Conservation (phyloP, 92 coral and sea anemone species). For the Parazoanthus atlanticus region DNA sequence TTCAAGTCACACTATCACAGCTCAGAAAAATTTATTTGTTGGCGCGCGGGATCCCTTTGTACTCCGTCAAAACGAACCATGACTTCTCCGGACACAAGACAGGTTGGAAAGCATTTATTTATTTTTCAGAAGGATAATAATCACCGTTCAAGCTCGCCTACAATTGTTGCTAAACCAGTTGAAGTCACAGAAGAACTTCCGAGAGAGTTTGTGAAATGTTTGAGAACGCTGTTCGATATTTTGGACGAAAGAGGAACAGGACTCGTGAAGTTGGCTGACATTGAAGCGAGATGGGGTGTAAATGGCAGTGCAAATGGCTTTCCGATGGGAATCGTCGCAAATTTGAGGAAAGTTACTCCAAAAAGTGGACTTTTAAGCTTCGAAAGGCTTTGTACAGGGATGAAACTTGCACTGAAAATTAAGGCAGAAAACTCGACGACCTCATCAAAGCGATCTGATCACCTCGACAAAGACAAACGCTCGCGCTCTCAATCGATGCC, state of each 20-base stretch:
- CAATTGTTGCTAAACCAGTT: constrained; percentile 38
- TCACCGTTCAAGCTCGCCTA: constrained; percentile 24
- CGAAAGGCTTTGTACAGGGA: constrained; percentile 84
- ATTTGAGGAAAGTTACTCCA: constrained; percentile 77
- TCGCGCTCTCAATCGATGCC: constrained; percentile 70
- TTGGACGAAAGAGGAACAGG: constrained; percentile 84
- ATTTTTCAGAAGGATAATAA: constrained; percentile 61
- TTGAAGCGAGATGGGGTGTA: constrained; percentile 80
- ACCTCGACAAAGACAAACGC: constrained; percentile 15
- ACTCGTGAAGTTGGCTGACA: constrained; percentile 77
- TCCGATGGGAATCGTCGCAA: constrained; percentile 74
- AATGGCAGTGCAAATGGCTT: constrained; percentile 67
- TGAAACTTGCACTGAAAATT: constrained; percentile 73
- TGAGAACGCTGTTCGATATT: constrained; percentile 85
- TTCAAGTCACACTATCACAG: constrained; percentile 8
- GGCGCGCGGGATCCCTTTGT: constrained; percentile 19
- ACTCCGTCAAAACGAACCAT: neutral
- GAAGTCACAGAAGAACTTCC: constrained; percentile 78
- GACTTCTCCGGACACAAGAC: constrained; percentile 55
- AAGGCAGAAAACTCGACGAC: constrained; percentile 36
- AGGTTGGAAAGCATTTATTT: constrained; percentile 77
- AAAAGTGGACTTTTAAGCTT: constrained; percentile 84
- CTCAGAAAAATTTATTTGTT: neutral
- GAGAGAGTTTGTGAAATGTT: constrained; percentile 82
- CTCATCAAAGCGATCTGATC: constrained; percentile 17